A percentile compares a stretch with the other conserved stretches of the same genome.
These are phyloP conservation scores for Phragmatobia fuliginosa DNA, from an alignment of 2,888 invertebrate species.

Conservation along the genomic window DNA sequence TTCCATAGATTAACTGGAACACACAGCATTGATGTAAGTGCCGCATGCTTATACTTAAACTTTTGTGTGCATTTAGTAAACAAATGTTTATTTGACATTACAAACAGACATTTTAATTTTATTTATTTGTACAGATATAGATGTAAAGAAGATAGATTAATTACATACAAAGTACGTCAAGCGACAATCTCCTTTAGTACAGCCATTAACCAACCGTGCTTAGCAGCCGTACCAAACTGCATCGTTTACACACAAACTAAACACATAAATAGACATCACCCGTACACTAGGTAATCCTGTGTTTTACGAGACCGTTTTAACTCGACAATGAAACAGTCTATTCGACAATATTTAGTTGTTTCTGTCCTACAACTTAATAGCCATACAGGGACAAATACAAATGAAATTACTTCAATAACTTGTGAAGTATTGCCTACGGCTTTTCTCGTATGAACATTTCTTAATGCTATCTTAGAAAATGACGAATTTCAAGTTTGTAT, in stretches of 20 bases:
- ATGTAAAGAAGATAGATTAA: no score
- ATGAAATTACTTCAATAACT: background rate
- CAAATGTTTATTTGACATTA: no score
- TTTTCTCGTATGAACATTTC: no score
- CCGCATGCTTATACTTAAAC: no score
- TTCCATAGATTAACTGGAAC: no score
- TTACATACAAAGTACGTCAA: background rate
- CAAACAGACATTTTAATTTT: no score
- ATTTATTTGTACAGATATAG: no score
- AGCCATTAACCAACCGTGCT: slow-evolving; percentile 1
- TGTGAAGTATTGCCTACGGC: no score
- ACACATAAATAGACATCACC: slow-evolving; percentile 12
- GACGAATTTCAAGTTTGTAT: no score
- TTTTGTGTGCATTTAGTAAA: no score
- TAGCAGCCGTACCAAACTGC: slow-evolving; percentile 6
- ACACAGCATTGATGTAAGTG: no score
- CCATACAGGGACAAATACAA: background rate
- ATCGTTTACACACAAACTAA: slow-evolving; percentile 10
- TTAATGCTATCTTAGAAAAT: no score
- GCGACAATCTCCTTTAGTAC: background rate
- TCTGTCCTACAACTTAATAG: background rate
- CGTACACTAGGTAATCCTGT: slow-evolving; percentile 8
- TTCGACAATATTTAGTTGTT: slow-evolving; percentile 3
- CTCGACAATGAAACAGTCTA: background rate
- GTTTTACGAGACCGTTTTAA: slow-evolving; percentile 13